Conservation (phyloP, 2,797 vertebrate genomes). For the Fistularia commersonii region DNA sequence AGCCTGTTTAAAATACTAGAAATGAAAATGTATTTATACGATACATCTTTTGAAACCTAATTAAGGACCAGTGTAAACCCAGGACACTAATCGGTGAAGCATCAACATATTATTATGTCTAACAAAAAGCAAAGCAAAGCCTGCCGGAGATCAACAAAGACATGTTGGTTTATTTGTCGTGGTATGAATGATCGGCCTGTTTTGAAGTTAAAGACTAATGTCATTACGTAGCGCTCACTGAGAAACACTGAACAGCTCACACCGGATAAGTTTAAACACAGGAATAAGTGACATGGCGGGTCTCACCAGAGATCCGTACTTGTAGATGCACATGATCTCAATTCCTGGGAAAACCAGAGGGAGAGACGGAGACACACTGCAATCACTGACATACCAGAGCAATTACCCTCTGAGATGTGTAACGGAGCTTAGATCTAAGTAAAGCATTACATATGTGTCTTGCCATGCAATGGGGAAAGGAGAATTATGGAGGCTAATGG, state of each 20-base stretch:
- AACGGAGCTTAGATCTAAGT: constrained; percentile 59
- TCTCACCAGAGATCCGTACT: constrained; percentile 97
- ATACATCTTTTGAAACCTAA: no score
- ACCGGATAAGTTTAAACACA: constrained; percentile 30
- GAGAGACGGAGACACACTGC: constrained; percentile 48
- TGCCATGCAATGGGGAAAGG: constrained; percentile 43
- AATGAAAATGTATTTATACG: no score
- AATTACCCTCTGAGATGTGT: constrained; percentile 65
- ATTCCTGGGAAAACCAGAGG: constrained; percentile 80
- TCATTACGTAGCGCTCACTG: constrained; percentile 54
- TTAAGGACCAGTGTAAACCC: no score
- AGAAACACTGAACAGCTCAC: constrained; percentile 50
- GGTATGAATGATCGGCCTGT: constrained; percentile 29
- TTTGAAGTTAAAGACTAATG: not conserved
- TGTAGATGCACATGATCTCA: constrained; percentile 98
- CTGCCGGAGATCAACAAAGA: constrained; percentile 17
- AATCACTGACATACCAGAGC: constrained; percentile 68
- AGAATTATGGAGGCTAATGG: constrained; percentile 36
- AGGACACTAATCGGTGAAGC: no score
- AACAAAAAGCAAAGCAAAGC: no score
- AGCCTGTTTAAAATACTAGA: no score
- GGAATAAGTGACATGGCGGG: constrained; percentile 35
- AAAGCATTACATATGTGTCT: constrained; percentile 65
- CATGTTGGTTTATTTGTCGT: constrained; percentile 44
- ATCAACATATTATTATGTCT: no score